Percentiles rank a stretch among this genome's conserved stretches.
Conservation (phyloP, 64 coral and sea anemone genomes). For the Astreopora myriophthalma region DNA sequence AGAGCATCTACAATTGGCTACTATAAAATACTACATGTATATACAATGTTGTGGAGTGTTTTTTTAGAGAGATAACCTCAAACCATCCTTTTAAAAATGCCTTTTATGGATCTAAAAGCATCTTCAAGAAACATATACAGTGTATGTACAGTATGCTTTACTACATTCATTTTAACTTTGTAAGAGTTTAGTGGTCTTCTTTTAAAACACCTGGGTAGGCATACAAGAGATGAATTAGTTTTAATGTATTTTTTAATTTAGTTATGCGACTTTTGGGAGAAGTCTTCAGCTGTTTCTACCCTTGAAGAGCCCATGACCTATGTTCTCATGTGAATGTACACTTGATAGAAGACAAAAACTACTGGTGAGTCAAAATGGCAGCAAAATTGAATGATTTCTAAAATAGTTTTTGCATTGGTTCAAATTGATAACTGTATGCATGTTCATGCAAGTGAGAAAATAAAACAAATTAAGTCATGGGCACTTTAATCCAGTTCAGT, state of each 20-base stretch:
- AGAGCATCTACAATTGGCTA: neutral
- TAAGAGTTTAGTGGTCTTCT: neutral
- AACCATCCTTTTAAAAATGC: neutral
- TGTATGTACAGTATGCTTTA: neutral
- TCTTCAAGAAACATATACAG: neutral
- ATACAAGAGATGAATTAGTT: neutral
- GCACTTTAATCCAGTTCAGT: neutral
- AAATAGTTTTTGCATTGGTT: neutral
- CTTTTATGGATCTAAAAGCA: neutral
- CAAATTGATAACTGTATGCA: neutral
- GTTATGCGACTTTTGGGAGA: neutral
- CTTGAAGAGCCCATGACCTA: neutral
- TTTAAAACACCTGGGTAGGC: neutral
- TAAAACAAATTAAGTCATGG: neutral
- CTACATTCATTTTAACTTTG: neutral
- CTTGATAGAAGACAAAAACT: neutral
- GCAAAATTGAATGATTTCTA: neutral
- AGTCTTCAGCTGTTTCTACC: neutral
- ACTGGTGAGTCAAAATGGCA: neutral
- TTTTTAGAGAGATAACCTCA: neutral
- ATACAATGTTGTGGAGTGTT: neutral
- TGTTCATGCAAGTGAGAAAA: neutral
- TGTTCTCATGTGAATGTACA: neutral
- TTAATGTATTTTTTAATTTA: neutral
- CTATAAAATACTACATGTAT: neutral